Evolutionary conservation across 2,797 vertebrate species (phyloP).

Genomic region (Danionella dracula): DNA sequence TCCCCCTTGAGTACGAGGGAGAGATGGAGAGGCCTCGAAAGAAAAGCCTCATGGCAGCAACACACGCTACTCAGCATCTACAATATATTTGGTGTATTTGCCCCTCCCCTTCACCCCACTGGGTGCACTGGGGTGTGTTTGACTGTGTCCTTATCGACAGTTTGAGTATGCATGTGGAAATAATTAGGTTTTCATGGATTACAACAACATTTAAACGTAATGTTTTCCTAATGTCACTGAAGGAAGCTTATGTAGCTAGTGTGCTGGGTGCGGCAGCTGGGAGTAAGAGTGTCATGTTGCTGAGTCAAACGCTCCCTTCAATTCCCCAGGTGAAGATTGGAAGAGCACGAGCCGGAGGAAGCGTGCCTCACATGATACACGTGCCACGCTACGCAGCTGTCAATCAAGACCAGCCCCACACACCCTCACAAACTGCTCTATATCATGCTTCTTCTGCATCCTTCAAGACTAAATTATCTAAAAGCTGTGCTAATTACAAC

Average conservation of each 20-base stretch:
- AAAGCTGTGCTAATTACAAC: no score
- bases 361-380: conserved; percentile 16
- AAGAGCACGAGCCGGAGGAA: conserved; percentile 1
- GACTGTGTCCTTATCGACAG: conserved; percentile 6
- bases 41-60: conserved; percentile 37
- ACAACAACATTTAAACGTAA: background rate
- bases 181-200: conserved; percentile 19
- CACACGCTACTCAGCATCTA: conserved; percentile 36
- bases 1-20: conserved; percentile 24
- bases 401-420: background rate
- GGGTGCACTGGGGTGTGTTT: conserved; percentile 3
- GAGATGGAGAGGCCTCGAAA: conserved; percentile 1
- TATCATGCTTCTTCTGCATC: no score
- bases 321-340: conserved; percentile 33
- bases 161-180: conserved; percentile 13
- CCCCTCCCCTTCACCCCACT: conserved; percentile 12
- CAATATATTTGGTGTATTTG: conserved; percentile 51
- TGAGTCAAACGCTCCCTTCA: background rate
- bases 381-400: conserved; percentile 36
- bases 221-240: background rate
- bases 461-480: no score
- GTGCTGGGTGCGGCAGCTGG: background rate
- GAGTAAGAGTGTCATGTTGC: conserved; percentile 27
- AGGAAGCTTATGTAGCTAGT: background rate
- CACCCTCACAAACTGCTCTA: background rate